A percentile compares a stretch with the other conserved stretches of the same genome.
Evolutionary conservation across 2,113 vertebrate genomes (phyloP).

Genomic region (Pithys albifrons): DNA sequence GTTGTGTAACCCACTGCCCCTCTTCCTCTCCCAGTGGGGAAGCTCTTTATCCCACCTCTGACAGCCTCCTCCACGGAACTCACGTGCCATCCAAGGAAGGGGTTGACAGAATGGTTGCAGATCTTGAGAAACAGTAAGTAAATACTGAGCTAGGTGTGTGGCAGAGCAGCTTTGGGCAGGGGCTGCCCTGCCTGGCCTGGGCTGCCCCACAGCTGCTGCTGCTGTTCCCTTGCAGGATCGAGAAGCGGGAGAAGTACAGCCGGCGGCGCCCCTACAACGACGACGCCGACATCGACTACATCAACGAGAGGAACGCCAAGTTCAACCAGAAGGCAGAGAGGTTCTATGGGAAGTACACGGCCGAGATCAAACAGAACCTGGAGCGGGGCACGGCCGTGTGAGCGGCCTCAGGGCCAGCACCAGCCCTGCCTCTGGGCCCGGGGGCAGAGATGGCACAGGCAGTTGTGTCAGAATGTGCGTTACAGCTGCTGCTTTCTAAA

Average conservation of each 20-base stretch:
- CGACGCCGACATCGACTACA: slow-evolving; percentile 95
- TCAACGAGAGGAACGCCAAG: slow-evolving; percentile 97
- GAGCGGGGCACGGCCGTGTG: slow-evolving; percentile 95
- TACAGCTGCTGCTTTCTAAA: background rate
- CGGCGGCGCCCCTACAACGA: slow-evolving; percentile 93
- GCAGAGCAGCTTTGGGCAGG: background rate
- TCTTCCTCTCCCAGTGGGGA: slow-evolving; percentile 79
- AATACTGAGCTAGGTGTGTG: accelerated
- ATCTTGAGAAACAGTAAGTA: slow-evolving; percentile 96
- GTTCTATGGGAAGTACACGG: slow-evolving; percentile 97
- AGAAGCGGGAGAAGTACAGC: slow-evolving; percentile 94
- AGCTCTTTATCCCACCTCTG: slow-evolving; percentile 90
- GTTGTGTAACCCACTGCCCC: background rate
- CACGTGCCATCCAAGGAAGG: slow-evolving; percentile 89
- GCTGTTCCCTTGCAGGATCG: slow-evolving; percentile 78
- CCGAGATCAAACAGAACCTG: slow-evolving; percentile 97
- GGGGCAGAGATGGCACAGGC: too few species aligned
- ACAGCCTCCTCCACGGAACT: slow-evolving; percentile 92
- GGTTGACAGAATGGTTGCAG: slow-evolving; percentile 91
- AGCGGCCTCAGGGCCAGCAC: background rate
- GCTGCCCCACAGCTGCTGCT: background rate
- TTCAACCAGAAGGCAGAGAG: slow-evolving; percentile 99
- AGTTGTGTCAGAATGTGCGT: accelerated
- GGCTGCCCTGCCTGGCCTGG: background rate
- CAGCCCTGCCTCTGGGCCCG: background rate